A percentile compares a stretch with the other conserved stretches of the same genome.
These are phyloP conservation scores for Trichacis sp. DNA, from an alignment of 2,888 invertebrate genomes.

Conservation along the genomic window DNA sequence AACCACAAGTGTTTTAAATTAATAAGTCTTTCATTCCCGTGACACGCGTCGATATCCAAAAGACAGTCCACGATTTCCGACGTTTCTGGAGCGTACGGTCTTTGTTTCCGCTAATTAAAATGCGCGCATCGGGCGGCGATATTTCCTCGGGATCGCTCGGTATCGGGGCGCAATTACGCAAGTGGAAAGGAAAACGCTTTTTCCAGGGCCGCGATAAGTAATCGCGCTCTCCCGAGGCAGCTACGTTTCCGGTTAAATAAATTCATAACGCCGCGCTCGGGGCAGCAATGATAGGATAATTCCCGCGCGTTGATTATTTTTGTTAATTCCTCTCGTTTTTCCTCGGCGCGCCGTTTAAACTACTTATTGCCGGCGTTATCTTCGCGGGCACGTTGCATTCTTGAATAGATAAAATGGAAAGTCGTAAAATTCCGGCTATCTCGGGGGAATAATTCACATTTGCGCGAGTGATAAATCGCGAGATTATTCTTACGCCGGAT, in stretches of 20 bases:
- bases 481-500: constrained; percentile 11
- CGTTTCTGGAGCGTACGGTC: not conserved
- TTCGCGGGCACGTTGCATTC: constrained; percentile 19
- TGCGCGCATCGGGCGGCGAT: not conserved
- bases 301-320: constrained; percentile 7
- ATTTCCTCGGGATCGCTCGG: not conserved
- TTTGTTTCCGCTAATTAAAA: constrained; percentile 1
- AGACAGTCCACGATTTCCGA: not conserved
- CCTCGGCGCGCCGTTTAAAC: not conserved
- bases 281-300: constrained; percentile 36
- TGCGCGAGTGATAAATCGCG: constrained; percentile 9
- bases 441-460: constrained; percentile 21
- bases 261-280: constrained; percentile 33
- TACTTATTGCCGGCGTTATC: constrained; percentile 14
- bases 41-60: no score
- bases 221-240: constrained; percentile 35
- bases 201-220: constrained; percentile 29
- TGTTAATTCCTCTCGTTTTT: not conserved
- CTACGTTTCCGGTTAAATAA: constrained; percentile 39
- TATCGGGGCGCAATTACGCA: not conserved
- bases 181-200: not conserved
- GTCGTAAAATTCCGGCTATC: constrained; percentile 20
- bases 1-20: no score
- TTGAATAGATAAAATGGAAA: constrained; percentile 20
- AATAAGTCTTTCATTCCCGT: no score